A percentile compares a stretch with the other conserved stretches of the same genome.
phyloP scores from a whole-genome alignment of 2,888 invertebrate genomes.

The Coelinius sp. region DNA sequence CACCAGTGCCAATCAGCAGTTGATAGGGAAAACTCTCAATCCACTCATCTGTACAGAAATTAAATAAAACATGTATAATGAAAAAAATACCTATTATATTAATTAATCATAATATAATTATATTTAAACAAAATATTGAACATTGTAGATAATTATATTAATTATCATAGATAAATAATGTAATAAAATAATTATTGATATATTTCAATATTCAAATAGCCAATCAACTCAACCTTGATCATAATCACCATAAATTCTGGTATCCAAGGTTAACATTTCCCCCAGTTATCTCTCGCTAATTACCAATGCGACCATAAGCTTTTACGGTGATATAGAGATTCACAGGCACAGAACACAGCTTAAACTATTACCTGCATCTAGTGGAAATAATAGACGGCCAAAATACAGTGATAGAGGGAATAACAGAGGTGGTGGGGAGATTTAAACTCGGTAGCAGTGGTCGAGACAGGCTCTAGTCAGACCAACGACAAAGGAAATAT shows the following conservation, averaged over 20 bases:
- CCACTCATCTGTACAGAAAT: constrained; percentile 61
- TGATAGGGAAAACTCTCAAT: constrained; percentile 72
- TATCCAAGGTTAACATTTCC: constrained; percentile 7
- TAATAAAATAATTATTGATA: background rate
- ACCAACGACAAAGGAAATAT: background rate
- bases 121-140: background rate
- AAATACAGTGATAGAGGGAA: constrained; percentile 1
- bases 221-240: background rate
- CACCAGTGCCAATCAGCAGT: constrained; percentile 74
- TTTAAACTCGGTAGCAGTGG: constrained; percentile 3
- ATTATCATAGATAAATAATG: background rate
- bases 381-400: constrained; percentile 10
- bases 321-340: constrained; percentile 11
- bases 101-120: background rate
- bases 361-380: background rate
- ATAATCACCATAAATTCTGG: background rate
- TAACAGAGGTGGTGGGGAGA: background rate
- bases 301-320: constrained; percentile 17
- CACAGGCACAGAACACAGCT: background rate
- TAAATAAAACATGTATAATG: background rate
- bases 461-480: background rate
- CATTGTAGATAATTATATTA: background rate
- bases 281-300: constrained; percentile 7
- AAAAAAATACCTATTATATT: background rate
- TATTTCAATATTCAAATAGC: background rate